Evolutionary conservation across 2,888 invertebrate genomes (phyloP).

Genomic region (Dolomedes plantarius): DNA sequence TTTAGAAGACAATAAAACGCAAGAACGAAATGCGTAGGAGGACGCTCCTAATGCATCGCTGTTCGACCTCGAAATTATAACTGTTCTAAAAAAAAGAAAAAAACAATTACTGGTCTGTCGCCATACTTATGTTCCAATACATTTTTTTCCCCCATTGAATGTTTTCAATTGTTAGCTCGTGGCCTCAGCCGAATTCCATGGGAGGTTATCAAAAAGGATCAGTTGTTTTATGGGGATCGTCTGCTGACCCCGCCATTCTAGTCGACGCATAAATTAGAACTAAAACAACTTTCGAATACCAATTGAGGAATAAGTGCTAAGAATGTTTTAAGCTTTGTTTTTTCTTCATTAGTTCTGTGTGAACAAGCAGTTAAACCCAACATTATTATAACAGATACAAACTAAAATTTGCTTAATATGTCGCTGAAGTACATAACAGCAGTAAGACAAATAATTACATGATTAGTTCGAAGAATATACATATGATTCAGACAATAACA

Average conservation of each 20-base stretch:
- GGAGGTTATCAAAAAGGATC: neutral
- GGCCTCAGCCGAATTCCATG: neutral
- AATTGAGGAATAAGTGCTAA: neutral
- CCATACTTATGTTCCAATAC: no score
- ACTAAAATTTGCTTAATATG: no score
- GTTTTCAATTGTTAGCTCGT: neutral
- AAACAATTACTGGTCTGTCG: no score
- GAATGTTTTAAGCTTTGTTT: neutral
- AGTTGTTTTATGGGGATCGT: conserved; percentile 3
- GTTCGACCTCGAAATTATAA: neutral
- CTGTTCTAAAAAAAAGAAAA: neutral
- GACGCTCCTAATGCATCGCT: neutral
- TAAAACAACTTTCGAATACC: conserved; percentile 3
- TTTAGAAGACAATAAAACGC: no score
- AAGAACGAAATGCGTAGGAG: conserved; percentile 42
- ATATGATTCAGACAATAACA: no score
- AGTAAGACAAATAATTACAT: no score
- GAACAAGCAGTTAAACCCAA: no score
- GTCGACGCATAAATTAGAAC: conserved; percentile 6
- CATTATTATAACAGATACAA: no score
- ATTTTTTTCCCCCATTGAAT: neutral
- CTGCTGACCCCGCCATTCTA: neutral
- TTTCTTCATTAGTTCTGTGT: no score
- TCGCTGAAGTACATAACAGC: no score
- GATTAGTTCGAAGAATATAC: no score